These are phyloP conservation scores for Drosophila greeni DNA, from an alignment of 2,888 invertebrate genomes.

Conservation along the genomic window DNA sequence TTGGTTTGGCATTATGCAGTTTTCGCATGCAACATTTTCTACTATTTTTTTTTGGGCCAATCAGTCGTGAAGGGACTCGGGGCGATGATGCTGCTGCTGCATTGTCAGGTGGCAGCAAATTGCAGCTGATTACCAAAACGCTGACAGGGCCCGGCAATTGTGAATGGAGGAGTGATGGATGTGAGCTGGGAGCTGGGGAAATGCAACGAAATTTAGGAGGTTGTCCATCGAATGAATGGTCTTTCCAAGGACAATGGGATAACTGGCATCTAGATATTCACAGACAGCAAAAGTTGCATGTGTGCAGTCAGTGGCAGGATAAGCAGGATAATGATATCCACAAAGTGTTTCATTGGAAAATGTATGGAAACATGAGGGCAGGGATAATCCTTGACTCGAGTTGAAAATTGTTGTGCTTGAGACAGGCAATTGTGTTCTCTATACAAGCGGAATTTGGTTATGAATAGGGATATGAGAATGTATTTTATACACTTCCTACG, in stretches of 20 bases:
- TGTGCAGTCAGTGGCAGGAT: not conserved
- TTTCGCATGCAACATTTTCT: constrained; percentile 25
- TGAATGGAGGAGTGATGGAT: not conserved
- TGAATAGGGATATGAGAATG: no score
- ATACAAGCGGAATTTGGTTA: not conserved
- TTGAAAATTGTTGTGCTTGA: not conserved
- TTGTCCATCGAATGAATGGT: constrained; percentile 1
- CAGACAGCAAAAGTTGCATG: not conserved
- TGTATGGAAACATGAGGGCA: not conserved
- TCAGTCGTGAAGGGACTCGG: constrained; percentile 31
- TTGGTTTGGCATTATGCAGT: constrained; percentile 54
- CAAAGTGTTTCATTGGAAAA: not conserved
- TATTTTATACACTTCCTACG: no score
- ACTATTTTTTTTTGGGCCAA: no score
- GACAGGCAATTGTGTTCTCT: not conserved
- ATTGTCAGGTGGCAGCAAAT: constrained; percentile 29
- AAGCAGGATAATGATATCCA: constrained; percentile 2
- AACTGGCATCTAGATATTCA: not conserved
- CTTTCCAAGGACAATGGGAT: constrained; percentile 7
- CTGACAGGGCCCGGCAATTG: constrained; percentile 12
- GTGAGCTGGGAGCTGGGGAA: not conserved
- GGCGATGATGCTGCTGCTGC: not conserved
- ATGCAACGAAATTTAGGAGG: not conserved
- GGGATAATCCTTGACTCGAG: not conserved
- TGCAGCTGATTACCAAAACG: constrained; percentile 32